Percentiles rank a stretch among this genome's conserved stretches.
These are phyloP conservation scores for Stichopus horrens DNA, from an alignment of 53 echinoderm and acorn worm genomes.

Conservation along the genomic window DNA sequence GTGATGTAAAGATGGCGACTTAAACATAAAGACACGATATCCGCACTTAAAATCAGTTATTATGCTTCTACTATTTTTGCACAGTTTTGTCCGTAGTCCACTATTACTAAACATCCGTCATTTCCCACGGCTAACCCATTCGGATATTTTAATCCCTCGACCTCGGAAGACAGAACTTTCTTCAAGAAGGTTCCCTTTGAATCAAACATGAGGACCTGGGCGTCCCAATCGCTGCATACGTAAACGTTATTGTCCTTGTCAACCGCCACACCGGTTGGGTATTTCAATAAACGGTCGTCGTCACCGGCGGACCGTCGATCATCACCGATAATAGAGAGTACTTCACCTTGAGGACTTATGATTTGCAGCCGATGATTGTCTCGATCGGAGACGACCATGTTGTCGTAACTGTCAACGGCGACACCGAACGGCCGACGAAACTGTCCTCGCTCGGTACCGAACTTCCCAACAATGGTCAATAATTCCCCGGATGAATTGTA, in stretches of 20 bases:
- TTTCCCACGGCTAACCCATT: constrained; percentile 84
- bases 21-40: too few relatives aligned
- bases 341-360: constrained; percentile 80
- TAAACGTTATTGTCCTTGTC: constrained; percentile 84
- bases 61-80: constrained; percentile 76
- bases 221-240: constrained; percentile 98
- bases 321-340: constrained; percentile 65
- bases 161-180: constrained; percentile 76
- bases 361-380: constrained; percentile 88
- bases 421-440: constrained; percentile 86
- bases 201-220: constrained; percentile 81
- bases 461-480: constrained; percentile 72
- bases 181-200: constrained; percentile 83
- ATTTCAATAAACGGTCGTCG: constrained; percentile 72
- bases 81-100: constrained; percentile 94
- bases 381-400: constrained; percentile 88
- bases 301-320: constrained; percentile 60
- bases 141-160: constrained; percentile 83
- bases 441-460: constrained; percentile 73
- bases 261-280: constrained; percentile 85
- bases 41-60: not conserved
- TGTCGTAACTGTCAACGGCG: constrained; percentile 80
- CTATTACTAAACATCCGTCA: constrained; percentile 79
- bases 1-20: too few relatives aligned
- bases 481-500: constrained; percentile 61